phyloP scores from a whole-genome alignment of 2,797 vertebrate genomes.

The Tragopan temminckii region DNA sequence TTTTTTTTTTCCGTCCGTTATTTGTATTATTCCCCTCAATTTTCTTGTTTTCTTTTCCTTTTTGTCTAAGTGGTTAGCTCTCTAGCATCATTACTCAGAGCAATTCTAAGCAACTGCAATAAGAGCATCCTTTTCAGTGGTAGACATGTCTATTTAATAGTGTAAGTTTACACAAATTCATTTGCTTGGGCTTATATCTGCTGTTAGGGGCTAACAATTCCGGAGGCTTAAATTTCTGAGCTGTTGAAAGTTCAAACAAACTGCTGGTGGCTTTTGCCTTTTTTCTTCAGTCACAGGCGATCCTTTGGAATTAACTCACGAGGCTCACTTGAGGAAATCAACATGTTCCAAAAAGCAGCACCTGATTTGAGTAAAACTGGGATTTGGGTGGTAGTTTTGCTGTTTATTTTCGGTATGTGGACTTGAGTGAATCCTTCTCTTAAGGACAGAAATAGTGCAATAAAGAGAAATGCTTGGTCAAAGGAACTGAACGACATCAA shows the following conservation, averaged over 20 bases:
- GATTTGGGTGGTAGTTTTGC: neutral
- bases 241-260: slow-evolving; percentile 56
- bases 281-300: slow-evolving; percentile 18
- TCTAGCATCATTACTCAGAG: slow-evolving; percentile 23
- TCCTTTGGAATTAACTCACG: slow-evolving; percentile 39
- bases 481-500: neutral
- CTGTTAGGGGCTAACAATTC: slow-evolving; percentile 50
- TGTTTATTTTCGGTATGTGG: neutral
- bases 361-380: neutral
- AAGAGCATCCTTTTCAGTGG: slow-evolving; percentile 26
- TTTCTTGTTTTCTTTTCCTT: slow-evolving; percentile 7
- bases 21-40: slow-evolving; percentile 4
- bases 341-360: neutral
- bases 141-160: slow-evolving; percentile 3
- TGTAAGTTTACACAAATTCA: slow-evolving; percentile 41
- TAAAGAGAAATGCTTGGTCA: neutral
- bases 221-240: slow-evolving; percentile 48
- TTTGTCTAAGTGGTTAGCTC: slow-evolving; percentile 20
- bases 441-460: neutral
- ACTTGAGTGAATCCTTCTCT: neutral
- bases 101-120: neutral
- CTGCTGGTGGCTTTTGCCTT: slow-evolving; percentile 5
- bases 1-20: neutral
- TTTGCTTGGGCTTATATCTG: slow-evolving; percentile 63
- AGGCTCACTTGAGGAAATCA: neutral